phyloP scores from a whole-genome alignment of 2,113 vertebrate species.

The Calypte anna region DNA sequence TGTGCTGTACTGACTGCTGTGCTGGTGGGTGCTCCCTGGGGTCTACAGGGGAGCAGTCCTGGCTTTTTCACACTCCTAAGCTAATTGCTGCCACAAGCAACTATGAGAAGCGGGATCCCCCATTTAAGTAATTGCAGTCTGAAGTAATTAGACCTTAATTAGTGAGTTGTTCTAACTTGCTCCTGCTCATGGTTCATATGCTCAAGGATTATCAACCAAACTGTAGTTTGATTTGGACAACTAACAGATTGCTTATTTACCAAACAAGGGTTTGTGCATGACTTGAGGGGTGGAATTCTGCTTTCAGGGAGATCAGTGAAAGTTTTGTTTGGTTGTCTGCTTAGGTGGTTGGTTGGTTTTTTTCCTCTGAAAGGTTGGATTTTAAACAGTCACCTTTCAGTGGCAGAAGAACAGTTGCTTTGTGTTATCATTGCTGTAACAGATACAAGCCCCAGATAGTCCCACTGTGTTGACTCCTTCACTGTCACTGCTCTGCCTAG shows the following conservation, averaged over 20 bases:
- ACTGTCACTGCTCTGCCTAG: background rate
- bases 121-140: background rate
- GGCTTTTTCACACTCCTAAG: background rate
- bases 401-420: background rate
- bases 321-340: background rate
- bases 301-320: background rate
- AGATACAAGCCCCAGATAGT: background rate
- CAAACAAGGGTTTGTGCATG: background rate
- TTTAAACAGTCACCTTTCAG: background rate
- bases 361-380: background rate
- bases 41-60: fast-evolving
- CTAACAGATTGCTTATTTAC: background rate
- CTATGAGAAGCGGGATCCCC: background rate
- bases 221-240: background rate
- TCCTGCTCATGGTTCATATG: background rate
- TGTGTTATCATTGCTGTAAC: background rate
- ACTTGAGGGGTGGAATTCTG: background rate
- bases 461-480: background rate
- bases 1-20: background rate
- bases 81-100: background rate
- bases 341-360: background rate
- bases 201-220: background rate
- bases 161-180: background rate
- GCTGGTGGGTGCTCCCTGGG: background rate
- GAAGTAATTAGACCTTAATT: background rate